Percentiles rank a stretch among this genome's conserved stretches.
Conservation (phyloP, 2,797 vertebrate species). For the Zenarchopterus dispar region DNA sequence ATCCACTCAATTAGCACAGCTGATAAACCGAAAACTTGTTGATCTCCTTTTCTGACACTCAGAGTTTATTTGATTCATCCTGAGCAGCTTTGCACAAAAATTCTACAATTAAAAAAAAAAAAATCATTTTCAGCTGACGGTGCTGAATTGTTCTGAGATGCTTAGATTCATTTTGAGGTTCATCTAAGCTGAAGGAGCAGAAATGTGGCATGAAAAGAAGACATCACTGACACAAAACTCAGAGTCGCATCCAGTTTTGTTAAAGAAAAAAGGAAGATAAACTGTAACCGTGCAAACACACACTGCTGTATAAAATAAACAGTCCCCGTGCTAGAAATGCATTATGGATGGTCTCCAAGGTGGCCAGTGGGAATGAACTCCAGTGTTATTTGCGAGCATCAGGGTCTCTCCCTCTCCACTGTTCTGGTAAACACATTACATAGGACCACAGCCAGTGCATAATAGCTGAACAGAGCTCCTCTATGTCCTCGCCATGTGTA, state of each 20-base stretch:
- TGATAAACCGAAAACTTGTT: slow-evolving; percentile 76
- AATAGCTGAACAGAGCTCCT: slow-evolving; percentile 73
- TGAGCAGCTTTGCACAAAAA: slow-evolving; percentile 42
- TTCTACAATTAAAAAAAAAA: background rate
- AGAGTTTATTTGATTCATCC: slow-evolving; percentile 52
- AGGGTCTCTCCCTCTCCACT: slow-evolving; percentile 67
- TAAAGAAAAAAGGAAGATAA: background rate
- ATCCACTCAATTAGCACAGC: slow-evolving; percentile 69
- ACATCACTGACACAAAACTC: background rate
- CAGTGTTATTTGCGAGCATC: slow-evolving; percentile 69
- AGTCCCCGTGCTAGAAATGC: slow-evolving; percentile 46
- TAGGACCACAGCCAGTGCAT: slow-evolving; percentile 76
- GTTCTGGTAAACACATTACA: slow-evolving; percentile 74
- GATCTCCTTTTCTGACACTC: slow-evolving; percentile 68
- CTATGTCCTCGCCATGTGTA: slow-evolving; percentile 73
- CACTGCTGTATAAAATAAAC: slow-evolving; percentile 32
- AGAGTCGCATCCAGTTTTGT: background rate
- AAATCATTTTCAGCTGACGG: background rate
- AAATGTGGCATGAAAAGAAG: slow-evolving; percentile 9
- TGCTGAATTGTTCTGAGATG: too few relatives aligned
- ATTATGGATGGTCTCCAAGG: slow-evolving; percentile 72
- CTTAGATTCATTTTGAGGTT: too few relatives aligned
- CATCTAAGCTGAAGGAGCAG: too few relatives aligned
- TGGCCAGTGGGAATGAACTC: slow-evolving; percentile 57
- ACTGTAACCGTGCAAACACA: slow-evolving; percentile 19